phyloP scores from a whole-genome alignment of 1,140 invertebrate species.

The Linepithema humile region DNA sequence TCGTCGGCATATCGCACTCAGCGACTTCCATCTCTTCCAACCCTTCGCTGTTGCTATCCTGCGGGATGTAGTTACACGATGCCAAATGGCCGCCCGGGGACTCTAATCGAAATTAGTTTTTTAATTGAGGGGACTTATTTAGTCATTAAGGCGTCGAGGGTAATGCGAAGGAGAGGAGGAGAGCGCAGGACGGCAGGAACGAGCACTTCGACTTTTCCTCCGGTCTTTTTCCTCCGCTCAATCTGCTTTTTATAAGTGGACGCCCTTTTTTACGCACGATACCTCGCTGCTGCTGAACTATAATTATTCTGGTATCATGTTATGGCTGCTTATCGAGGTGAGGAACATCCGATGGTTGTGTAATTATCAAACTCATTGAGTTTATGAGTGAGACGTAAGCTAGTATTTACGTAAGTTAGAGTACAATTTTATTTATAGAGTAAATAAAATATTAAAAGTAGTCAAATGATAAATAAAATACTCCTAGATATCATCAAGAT shows the following conservation, averaged over 20 bases:
- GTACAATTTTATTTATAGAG: too few relatives aligned
- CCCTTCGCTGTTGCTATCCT: conserved; percentile 45
- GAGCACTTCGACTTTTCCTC: conserved; percentile 35
- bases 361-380: conserved; percentile 26
- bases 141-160: conserved; percentile 71
- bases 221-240: conserved; percentile 47
- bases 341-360: neutral
- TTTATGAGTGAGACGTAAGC: neutral
- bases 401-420: too few relatives aligned
- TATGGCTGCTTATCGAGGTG: conserved; percentile 34
- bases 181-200: conserved; percentile 20
- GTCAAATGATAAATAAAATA: neutral
- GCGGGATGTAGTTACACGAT: conserved; percentile 72
- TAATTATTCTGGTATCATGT: conserved; percentile 49
- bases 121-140: conserved; percentile 82
- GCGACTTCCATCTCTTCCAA: conserved; percentile 34
- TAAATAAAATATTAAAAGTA: neutral
- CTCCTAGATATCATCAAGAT: neutral
- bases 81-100: conserved; percentile 78
- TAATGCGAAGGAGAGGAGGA: neutral
- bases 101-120: conserved; percentile 83
- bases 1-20: conserved; percentile 39
- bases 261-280: conserved; percentile 38
- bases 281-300: neutral
- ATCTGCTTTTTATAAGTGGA: conserved; percentile 68